A percentile compares a stretch with the other conserved stretches of the same genome.
Conservation (phyloP, 2,888 invertebrate species). For the Brenthis ino region DNA sequence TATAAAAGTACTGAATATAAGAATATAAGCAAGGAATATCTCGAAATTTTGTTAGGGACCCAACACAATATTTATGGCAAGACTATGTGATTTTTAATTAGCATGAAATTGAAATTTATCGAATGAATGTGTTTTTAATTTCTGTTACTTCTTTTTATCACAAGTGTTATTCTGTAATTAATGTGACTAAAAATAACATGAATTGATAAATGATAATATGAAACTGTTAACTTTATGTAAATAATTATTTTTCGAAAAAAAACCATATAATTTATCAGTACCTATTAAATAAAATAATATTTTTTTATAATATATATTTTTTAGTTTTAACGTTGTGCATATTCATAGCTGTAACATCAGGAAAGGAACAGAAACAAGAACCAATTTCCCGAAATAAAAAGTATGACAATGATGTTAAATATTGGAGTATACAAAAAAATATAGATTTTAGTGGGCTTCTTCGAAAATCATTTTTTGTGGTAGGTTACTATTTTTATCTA, state of each 20-base stretch:
- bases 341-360: background rate
- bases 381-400: background rate
- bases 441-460: slow-evolving; percentile 28
- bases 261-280: background rate
- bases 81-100: too few relatives aligned
- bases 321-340: background rate
- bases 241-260: background rate
- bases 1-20: too few relatives aligned
- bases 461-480: slow-evolving; percentile 33
- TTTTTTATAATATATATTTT: background rate
- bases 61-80: too few relatives aligned
- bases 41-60: too few relatives aligned
- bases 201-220: background rate
- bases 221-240: slow-evolving; percentile 1
- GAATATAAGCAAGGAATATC: too few relatives aligned
- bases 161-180: too few relatives aligned
- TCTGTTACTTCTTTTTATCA: too few relatives aligned
- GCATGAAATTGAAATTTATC: too few relatives aligned
- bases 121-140: too few relatives aligned
- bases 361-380: slow-evolving; percentile 7
- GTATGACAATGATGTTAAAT: background rate
- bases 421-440: background rate
- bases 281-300: background rate
- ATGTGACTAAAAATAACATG: background rate
- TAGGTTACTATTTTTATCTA: slow-evolving; percentile 18